These are phyloP conservation scores for Psephotus haematonotus DNA, from an alignment of 2,113 vertebrate genomes.

Conservation along the genomic window DNA sequence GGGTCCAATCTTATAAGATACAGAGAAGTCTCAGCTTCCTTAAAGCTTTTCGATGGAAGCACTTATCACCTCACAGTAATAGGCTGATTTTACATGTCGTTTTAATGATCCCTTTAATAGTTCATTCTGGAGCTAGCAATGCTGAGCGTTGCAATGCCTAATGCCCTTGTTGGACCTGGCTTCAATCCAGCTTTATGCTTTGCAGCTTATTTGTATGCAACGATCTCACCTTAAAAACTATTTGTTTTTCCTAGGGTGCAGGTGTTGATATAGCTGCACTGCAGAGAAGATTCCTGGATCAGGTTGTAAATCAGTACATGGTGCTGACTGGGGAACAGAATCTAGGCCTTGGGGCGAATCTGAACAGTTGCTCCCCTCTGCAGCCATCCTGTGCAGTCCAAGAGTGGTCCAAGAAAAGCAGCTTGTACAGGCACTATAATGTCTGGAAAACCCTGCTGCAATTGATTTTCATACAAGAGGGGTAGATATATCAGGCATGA, in stretches of 20 bases:
- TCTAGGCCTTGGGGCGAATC: not conserved
- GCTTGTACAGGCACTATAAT: not conserved
- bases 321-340: constrained; percentile 3
- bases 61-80: constrained; percentile 46
- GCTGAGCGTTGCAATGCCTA: not conserved
- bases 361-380: not conserved
- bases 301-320: constrained; percentile 42
- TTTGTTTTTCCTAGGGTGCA: constrained; percentile 35
- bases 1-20: not conserved
- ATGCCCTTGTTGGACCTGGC: constrained; percentile 34
- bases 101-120: constrained; percentile 55
- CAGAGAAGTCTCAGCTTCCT: constrained; percentile 10
- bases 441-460: constrained; percentile 26
- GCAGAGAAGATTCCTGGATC: constrained; percentile 5
- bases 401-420: constrained; percentile 42
- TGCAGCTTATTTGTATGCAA: constrained; percentile 4
- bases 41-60: constrained; percentile 22
- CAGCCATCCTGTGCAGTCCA: not conserved
- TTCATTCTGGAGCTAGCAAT: not conserved
- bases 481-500: not conserved
- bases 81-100: constrained; percentile 40
- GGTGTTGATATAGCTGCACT: constrained; percentile 55
- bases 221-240: not conserved
- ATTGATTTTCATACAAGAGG: constrained; percentile 10
- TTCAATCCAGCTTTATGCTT: constrained; percentile 1